Conservation (phyloP, 2,113 vertebrate genomes). For the Crotalus helleri region DNA sequence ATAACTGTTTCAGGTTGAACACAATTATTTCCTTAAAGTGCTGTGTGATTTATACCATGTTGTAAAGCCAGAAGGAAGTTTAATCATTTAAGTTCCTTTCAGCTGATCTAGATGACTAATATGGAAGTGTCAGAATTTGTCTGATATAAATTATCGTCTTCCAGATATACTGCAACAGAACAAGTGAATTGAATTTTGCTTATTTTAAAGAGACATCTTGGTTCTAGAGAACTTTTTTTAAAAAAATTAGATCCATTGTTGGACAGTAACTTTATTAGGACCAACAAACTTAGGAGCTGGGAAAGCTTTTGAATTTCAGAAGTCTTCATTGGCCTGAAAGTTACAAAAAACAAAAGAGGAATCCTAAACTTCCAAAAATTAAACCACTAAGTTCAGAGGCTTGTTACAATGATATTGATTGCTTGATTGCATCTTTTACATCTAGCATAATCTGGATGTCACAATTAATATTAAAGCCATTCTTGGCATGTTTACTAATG, state of each 20-base stretch:
- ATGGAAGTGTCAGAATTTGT: background rate
- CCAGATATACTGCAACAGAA: background rate
- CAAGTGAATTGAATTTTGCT: background rate
- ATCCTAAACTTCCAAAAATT: background rate
- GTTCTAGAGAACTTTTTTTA: background rate
- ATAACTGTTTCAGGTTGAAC: constrained; percentile 1
- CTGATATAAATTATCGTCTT: background rate
- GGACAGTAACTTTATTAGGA: background rate
- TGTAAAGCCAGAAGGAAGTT: constrained; percentile 9
- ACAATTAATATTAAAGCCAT: background rate
- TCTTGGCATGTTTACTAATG: background rate
- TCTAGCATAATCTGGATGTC: background rate
- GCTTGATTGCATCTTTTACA: background rate
- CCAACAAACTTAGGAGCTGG: background rate
- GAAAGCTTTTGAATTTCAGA: background rate
- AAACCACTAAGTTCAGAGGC: background rate
- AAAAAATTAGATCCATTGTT: background rate
- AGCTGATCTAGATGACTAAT: constrained; percentile 8
- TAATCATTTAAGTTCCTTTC: background rate
- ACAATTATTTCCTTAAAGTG: background rate
- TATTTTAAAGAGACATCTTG: background rate
- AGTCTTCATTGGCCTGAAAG: background rate
- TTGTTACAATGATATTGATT: background rate
- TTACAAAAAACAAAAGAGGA: background rate
- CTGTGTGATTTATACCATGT: background rate